phyloP scores from a whole-genome alignment of 2,797 vertebrate species.

The Dromococcyx pavoninus region DNA sequence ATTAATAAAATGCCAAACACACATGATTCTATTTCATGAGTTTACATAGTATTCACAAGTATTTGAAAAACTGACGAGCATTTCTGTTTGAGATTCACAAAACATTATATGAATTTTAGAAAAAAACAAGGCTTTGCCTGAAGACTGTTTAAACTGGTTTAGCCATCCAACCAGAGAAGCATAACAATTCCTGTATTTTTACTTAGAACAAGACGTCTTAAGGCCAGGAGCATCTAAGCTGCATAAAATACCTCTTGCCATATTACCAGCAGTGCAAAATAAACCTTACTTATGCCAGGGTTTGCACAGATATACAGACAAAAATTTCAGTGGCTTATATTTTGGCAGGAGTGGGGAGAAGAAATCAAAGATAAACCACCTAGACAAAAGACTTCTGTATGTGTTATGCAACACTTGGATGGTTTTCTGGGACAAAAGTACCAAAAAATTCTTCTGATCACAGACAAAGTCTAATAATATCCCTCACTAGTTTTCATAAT shows the following conservation, averaged over 20 bases:
- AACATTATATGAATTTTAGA: neutral
- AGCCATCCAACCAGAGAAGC: constrained; percentile 11
- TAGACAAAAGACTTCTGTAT: neutral
- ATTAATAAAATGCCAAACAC: constrained; percentile 44
- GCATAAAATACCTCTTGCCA: neutral
- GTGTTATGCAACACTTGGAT: neutral
- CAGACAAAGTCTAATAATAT: neutral
- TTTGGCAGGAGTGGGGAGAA: neutral
- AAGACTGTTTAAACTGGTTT: constrained; percentile 31
- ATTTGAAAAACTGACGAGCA: neutral
- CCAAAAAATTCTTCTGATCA: neutral
- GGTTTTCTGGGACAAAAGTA: neutral
- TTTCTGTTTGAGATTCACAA: constrained; percentile 5
- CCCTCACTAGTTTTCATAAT: neutral
- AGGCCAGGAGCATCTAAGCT: neutral
- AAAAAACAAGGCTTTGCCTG: constrained; percentile 20
- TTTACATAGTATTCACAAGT: neutral
- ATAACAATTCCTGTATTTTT: neutral
- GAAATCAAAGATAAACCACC: neutral
- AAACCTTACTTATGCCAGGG: neutral
- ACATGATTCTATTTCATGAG: neutral
- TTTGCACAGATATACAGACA: neutral
- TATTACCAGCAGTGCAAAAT: neutral
- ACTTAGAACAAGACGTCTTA: constrained; percentile 14
- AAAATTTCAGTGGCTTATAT: neutral